phyloP scores from a whole-genome alignment of 2,797 vertebrate species.

The Myotis findleyi region DNA sequence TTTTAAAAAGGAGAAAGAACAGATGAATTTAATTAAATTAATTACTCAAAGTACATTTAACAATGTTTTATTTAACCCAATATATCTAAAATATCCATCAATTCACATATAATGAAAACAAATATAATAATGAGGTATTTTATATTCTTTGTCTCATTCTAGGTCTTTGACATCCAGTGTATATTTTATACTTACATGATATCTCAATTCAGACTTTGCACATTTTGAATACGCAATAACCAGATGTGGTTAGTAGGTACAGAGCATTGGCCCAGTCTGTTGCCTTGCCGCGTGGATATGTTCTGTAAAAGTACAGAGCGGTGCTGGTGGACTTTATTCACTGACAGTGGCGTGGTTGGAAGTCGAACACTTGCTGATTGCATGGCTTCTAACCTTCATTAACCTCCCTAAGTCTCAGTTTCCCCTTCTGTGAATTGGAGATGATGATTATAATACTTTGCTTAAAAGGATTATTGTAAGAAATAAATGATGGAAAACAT shows the following conservation, averaged over 20 bases:
- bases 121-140: background rate
- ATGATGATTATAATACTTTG: background rate
- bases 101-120: background rate
- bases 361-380: background rate
- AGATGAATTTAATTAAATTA: background rate
- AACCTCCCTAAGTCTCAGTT: background rate
- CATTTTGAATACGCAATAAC: background rate
- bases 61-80: background rate
- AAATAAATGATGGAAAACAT: background rate
- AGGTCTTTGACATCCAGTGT: background rate
- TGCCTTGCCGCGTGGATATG: background rate
- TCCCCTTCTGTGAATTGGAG: background rate
- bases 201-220: background rate
- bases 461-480: background rate
- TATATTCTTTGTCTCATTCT: background rate
- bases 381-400: background rate
- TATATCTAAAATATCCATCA: background rate
- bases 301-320: background rate
- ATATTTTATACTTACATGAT: background rate
- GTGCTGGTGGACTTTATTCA: background rate
- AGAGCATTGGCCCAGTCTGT: background rate
- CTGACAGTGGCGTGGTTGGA: background rate
- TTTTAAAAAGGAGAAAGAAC: constrained; percentile 13
- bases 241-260: background rate
- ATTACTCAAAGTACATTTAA: background rate